Base-by-base conservation (phyloP, 2,888 invertebrate genomes). In the Clepsis dumicolana region DNA sequence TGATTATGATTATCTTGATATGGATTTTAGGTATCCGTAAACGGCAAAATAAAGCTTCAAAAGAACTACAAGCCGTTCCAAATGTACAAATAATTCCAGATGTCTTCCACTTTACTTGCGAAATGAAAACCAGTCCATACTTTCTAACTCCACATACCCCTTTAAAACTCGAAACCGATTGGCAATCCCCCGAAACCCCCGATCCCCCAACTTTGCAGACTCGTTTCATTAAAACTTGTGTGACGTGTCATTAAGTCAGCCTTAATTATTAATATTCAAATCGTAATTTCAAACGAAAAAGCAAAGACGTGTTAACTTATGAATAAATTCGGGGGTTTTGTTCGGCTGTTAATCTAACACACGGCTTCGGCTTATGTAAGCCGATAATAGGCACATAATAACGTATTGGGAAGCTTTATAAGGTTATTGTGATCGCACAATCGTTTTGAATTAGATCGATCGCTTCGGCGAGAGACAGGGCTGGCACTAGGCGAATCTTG, bases 251-350 rank as follows among this genome's bases (percentile, higher is more conserved):
- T 93, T 93, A 90, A 89, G 84, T 83, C 81, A 79, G 82, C 77
- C 80, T 82, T 88, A 88, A 90, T 90, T 90, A 93, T 91, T 90
- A 91, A 90, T 89, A 91, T 91, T 91, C 89, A 91, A 91, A 92
- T 90, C 87, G 82, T 88, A 88, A 89, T 87, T 86, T 80, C 75
- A 76, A 85, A 80, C 76, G 88, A 89, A 89, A 88, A 89, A 90
- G 89, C 88, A 82, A 84, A 87, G 86, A 85, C 88, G 87, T 86
- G 86, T 89, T 83, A 81, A 83, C 81, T 85, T 82, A 83, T 87
- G 90, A 90, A 90, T 90, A 87, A 88, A 84, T 86, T 80, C 77
- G 71, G 66, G 44, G 73, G 72, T 77, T 76, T 72, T 71, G 74
- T 62, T 61, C 57, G 63, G 25, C 8, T 59, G 38, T 64, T 16